Evolutionary conservation across 2,113 vertebrate genomes (phyloP).

Genomic region (Larimichthys crocea): DNA sequence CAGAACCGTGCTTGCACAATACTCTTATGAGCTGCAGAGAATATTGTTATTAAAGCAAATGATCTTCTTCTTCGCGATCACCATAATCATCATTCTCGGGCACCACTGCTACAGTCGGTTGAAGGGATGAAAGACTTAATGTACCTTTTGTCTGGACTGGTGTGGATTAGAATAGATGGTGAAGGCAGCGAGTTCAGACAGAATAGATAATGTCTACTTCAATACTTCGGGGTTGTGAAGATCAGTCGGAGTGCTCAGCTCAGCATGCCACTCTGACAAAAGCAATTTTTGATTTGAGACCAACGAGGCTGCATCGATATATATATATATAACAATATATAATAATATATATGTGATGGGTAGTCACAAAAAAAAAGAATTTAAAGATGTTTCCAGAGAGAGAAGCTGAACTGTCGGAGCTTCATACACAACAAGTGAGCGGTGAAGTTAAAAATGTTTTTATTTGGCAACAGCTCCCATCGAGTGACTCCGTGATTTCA

Average conservation of each 20-base stretch:
- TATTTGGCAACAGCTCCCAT: constrained; percentile 14
- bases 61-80: neutral
- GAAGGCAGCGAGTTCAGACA: constrained; percentile 11
- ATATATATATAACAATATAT: too few relatives aligned
- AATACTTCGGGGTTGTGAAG: neutral
- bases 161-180: neutral
- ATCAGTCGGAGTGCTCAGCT: constrained; percentile 1
- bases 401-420: neutral
- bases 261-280: neutral
- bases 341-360: too few relatives aligned
- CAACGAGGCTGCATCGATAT: neutral
- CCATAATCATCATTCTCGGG: neutral
- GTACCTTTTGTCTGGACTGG: constrained; percentile 1
- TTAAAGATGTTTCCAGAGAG: neutral
- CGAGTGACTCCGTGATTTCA: constrained; percentile 23
- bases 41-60: neutral
- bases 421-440: neutral
- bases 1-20: neutral
- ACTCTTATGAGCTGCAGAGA: neutral
- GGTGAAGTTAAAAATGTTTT: neutral
- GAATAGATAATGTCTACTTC: constrained; percentile 28
- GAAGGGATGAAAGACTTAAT: neutral
- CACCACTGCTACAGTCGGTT: neutral
- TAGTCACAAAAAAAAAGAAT: too few relatives aligned
- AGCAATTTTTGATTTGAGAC: neutral